Evolutionary conservation across 2,113 vertebrate genomes (phyloP), one percentile per base, ranked within the genome.

Genomic region (Menidia beryllina): DNA sequence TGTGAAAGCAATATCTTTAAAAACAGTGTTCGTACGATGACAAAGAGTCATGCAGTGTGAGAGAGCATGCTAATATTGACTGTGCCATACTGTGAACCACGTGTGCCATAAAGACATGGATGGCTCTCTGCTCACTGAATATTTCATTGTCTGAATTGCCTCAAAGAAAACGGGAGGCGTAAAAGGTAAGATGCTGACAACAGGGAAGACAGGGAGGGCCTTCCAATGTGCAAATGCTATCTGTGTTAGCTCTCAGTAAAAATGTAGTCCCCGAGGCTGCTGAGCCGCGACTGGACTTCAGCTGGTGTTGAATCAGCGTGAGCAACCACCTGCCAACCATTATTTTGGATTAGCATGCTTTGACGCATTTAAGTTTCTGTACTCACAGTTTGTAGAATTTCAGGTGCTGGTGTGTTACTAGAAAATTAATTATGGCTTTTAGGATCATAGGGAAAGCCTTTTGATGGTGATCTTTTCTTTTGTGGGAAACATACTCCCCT

Each of bases 41-140:
- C 72, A 76, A 25, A 48, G 48, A 67, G 66, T 41, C 66, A 67
- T 53, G 74, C 38, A 66, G 21, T 67, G 73, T 66, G 52, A 69
- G 68, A 59, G 65, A 77, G 19, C 69, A 36, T 75, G 79, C 81
- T 84, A 83, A 87, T 80, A 88, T 86, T 86, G 71, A 84, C 48
- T 5, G 20, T 65, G 55, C 45, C 69, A 51, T 15, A 24, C 62
- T 67, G 74, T 12, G 48, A 52, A 34, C 73, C 75, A 45, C 64
- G 69, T 79, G 69, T 62, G 77, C 69, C 24, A 47, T 51, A 0
- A 65, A 51, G 63, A 62, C 71, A 26, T 12, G 13, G 25, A 66
- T 72, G 72, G 60, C 73, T 69, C 39, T n/a, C 34, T 74, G 63
- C 72, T 70, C 77, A n/a, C 70, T 83, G 45, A 86, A 82, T 79